These are phyloP conservation scores for Melinaea menophilus DNA, from an alignment of 2,888 invertebrate species.

Conservation along the genomic window DNA sequence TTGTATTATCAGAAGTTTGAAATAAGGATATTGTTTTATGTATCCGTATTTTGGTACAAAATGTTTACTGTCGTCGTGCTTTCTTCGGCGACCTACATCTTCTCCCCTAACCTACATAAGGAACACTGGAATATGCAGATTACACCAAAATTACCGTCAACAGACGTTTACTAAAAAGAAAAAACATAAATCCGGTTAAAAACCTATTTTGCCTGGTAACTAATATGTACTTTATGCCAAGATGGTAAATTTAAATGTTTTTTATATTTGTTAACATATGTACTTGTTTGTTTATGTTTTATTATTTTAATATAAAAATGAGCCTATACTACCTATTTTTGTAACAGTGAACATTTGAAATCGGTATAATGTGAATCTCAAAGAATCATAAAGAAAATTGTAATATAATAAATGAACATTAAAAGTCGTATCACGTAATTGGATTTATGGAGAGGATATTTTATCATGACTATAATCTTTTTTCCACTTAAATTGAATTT, in stretches of 20 bases:
- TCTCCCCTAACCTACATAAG: background rate
- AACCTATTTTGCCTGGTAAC: background rate
- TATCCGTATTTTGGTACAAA: too few relatives aligned
- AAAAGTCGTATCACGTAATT: constrained; percentile 5
- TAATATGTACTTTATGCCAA: background rate
- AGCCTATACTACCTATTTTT: background rate
- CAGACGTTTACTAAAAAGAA: background rate
- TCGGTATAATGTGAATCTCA: constrained; percentile 5
- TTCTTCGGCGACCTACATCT: constrained; percentile 1
- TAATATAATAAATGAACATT: constrained; percentile 11
- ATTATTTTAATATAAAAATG: too few relatives aligned
- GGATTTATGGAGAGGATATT: background rate
- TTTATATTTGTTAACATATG: too few relatives aligned
- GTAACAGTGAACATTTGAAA: constrained; percentile 7
- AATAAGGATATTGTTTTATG: too few relatives aligned
- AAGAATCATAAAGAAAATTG: background rate
- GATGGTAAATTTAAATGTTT: background rate
- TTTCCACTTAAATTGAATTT: constrained; percentile 1
- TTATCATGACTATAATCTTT: background rate
- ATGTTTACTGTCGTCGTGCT: background rate
- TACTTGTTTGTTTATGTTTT: too few relatives aligned
- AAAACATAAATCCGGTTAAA: background rate
- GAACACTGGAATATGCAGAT: background rate
- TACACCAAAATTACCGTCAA: background rate
- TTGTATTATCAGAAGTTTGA: too few relatives aligned